Evolutionary conservation across 2,888 invertebrate genomes (phyloP), one percentile per base, ranked within the genome.

Genomic region (Neelides folsomi): DNA sequence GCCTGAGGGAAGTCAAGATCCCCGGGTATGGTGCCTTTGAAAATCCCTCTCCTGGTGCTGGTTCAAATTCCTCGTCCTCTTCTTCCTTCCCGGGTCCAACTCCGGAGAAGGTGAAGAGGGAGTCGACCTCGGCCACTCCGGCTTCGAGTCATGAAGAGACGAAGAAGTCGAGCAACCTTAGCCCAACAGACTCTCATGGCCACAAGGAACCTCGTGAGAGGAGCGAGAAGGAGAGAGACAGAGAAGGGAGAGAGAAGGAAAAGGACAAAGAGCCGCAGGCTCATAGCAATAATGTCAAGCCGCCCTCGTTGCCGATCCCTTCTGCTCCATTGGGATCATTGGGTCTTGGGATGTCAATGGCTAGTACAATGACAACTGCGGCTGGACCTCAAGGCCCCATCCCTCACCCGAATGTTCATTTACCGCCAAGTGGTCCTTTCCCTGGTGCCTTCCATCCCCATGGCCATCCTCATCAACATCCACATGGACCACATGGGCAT

Each of bases 1-100:
- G 83, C 60, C 71, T 85, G 8, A 82, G 83, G 67, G 84, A 84
- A 69, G 83, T 85, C 1, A 84, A 84, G 74, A 83, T 84, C 8
- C 82, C 82, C 38, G 82, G 82, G 36, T 81, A 79, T 43, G 58
- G 60, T 35, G 55, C 58, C 36, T 61, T 59, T 53, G 62, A 62
- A 47, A 38, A 58, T 43, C 62, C 64, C 37, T 48, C 51, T 27
- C 12, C 20, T 52, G 27, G 20, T 20, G 27, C 27, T 27, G 27
- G 27, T 27, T 27, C 27, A 27, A 27, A 27, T 27, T 27, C 27
- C 27, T 27, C 27, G 4, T 27, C 27, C 4, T 27, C 27, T 27
- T 27, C 27, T 41, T 54, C 59, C 47, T 49, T 57, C 10, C 47
- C 54, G 38, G 51, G 49, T 16, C 49, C 48, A 35, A 51, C 42